Percentiles rank a stretch among this genome's conserved stretches.
phyloP scores from a whole-genome alignment of 2,797 vertebrate species.

The Scleropages formosus region DNA sequence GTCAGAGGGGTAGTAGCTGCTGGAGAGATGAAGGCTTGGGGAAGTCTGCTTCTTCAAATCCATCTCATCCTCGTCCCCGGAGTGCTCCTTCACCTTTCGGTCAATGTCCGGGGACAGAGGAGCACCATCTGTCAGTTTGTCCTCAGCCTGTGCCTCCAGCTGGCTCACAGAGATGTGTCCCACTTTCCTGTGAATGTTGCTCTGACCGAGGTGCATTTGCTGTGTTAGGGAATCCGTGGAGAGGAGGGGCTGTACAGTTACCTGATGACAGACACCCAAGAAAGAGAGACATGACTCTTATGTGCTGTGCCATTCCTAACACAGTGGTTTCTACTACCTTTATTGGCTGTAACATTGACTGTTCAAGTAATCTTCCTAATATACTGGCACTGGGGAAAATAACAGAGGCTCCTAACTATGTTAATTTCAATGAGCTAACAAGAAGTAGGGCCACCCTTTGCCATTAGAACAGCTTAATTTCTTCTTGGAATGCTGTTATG shows the following conservation, averaged over 20 bases:
- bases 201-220: slow-evolving; percentile 38
- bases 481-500: too few relatives aligned
- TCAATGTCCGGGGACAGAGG: slow-evolving; percentile 64
- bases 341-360: background rate
- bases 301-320: background rate
- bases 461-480: too few relatives aligned
- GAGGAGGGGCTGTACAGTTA: too few relatives aligned
- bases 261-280: slow-evolving; percentile 38
- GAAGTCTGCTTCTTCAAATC: slow-evolving; percentile 64
- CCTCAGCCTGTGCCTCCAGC: slow-evolving; percentile 64
- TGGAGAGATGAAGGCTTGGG: slow-evolving; percentile 53
- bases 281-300: background rate
- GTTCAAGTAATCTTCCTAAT: background rate
- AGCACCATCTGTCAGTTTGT: slow-evolving; percentile 68
- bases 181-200: slow-evolving; percentile 62
- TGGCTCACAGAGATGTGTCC: slow-evolving; percentile 64
- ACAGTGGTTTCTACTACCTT: background rate
- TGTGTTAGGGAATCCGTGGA: slow-evolving; percentile 29
- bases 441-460: too few relatives aligned
- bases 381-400: too few relatives aligned
- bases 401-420: too few relatives aligned
- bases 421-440: too few relatives aligned
- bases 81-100: slow-evolving; percentile 58
- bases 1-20: slow-evolving; percentile 75
- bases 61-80: slow-evolving; percentile 62